A percentile compares a stretch with the other conserved stretches of the same genome.
Evolutionary conservation across 1,140 invertebrate genomes (phyloP).

Genomic region (Ips nitidus): DNA sequence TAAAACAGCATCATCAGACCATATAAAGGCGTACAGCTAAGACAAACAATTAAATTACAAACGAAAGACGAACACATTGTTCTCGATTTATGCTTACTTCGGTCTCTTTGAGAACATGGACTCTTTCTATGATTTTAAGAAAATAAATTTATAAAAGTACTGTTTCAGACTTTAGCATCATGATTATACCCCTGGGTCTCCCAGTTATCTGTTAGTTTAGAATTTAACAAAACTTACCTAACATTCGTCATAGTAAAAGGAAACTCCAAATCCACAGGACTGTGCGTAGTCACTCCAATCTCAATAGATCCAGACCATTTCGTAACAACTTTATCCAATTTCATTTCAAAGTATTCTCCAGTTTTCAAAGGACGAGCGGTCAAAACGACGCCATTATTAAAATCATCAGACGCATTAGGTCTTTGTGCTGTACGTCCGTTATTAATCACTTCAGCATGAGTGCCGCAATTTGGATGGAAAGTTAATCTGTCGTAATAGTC

Average conservation of each 20-base stretch:
- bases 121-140: too few relatives aligned
- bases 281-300: constrained; percentile 91
- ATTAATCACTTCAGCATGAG: constrained; percentile 89
- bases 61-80: too few relatives aligned
- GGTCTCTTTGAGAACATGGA: too few relatives aligned
- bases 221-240: constrained; percentile 52
- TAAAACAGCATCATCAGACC: too few relatives aligned
- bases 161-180: too few relatives aligned
- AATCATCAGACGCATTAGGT: constrained; percentile 91
- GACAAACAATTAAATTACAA: too few relatives aligned
- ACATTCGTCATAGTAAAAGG: constrained; percentile 97
- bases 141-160: too few relatives aligned
- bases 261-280: constrained; percentile 85
- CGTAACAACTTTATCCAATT: constrained; percentile 81
- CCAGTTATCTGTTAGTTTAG: background rate
- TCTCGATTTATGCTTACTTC: too few relatives aligned
- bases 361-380: constrained; percentile 80
- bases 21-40: too few relatives aligned
- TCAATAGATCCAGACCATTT: constrained; percentile 97
- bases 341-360: constrained; percentile 90
- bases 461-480: constrained; percentile 88
- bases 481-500: constrained; percentile 69
- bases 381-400: constrained; percentile 95
- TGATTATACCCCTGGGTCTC: too few relatives aligned
- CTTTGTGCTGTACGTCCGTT: constrained; percentile 85